Evolutionary conservation across 92 coral and sea anemone genomes (phyloP).

Genomic region (Palythoa grandis): DNA sequence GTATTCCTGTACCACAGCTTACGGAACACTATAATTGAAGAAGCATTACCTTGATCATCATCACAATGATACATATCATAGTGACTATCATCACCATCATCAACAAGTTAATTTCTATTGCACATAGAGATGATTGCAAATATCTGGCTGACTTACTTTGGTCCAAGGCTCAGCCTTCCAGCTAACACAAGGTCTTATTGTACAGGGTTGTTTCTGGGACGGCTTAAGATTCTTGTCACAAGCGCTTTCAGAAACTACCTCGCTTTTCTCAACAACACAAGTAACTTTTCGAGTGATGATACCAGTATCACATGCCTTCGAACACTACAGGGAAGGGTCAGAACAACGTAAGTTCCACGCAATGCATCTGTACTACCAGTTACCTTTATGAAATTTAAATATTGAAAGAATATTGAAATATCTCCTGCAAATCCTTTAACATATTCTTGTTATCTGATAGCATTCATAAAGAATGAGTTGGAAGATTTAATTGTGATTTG

Average conservation of each 20-base stretch:
- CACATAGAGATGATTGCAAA: no score
- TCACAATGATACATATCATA: no score
- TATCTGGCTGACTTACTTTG: conserved; percentile 48
- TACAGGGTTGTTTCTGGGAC: conserved; percentile 47
- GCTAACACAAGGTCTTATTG: conserved; percentile 57
- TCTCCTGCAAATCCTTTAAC: no score
- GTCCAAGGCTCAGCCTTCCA: conserved; percentile 74
- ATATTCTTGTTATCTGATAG: no score
- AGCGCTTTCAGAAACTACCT: conserved; percentile 26
- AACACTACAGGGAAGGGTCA: conserved; percentile 68
- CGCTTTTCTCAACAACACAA: conserved; percentile 54
- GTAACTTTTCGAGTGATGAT: conserved; percentile 55
- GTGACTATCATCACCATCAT: no score
- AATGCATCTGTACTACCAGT: no score
- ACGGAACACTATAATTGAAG: conserved; percentile 70
- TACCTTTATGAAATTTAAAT: no score
- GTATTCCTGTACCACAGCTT: conserved; percentile 73
- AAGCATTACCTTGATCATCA: neutral
- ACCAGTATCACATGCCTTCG: conserved; percentile 84
- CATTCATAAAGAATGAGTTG: no score
- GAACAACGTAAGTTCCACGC: neutral
- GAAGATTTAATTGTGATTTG: no score
- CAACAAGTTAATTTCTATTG: no score
- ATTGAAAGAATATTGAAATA: no score
- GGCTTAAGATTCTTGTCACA: conserved; percentile 59